Percentiles rank a stretch among this genome's conserved stretches.
Conservation (phyloP, 2,797 vertebrate genomes). For the Okamejei kenojei region DNA sequence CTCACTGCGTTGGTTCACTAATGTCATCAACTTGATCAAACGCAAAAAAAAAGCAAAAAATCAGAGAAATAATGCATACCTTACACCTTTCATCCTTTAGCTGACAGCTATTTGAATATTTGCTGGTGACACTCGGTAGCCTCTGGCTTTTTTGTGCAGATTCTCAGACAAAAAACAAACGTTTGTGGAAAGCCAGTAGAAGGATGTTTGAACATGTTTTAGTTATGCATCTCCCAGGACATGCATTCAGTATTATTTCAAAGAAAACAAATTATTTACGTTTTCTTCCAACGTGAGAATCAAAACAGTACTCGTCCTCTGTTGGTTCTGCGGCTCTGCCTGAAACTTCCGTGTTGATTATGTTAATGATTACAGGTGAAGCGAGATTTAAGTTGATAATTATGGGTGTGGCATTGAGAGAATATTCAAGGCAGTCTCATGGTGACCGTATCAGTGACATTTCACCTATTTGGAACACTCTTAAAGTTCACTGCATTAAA, state of each 20-base stretch:
- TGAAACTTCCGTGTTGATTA: slow-evolving; percentile 12
- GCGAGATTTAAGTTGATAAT: neutral
- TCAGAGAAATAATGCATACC: slow-evolving; percentile 20
- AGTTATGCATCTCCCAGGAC: too few relatives aligned
- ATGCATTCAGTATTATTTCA: neutral
- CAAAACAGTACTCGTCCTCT: neutral
- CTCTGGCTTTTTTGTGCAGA: neutral
- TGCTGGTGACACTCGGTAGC: neutral
- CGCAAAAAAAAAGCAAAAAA: neutral
- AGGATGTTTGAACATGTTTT: neutral
- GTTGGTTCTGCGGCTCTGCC: neutral
- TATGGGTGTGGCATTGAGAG: neutral
- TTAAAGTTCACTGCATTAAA: neutral
- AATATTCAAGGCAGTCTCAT: neutral
- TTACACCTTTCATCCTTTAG: slow-evolving; percentile 27
- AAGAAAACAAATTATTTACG: neutral
- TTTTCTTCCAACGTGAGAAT: neutral
- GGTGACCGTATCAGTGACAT: neutral
- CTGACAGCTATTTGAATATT: neutral
- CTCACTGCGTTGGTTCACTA: neutral
- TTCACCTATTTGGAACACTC: neutral
- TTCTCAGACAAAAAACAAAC: neutral
- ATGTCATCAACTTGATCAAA: neutral
- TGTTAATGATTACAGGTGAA: neutral
- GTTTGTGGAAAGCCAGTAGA: neutral